Evolutionary conservation across 2,888 invertebrate species (phyloP).

Genomic region (Conomelus anceps): DNA sequence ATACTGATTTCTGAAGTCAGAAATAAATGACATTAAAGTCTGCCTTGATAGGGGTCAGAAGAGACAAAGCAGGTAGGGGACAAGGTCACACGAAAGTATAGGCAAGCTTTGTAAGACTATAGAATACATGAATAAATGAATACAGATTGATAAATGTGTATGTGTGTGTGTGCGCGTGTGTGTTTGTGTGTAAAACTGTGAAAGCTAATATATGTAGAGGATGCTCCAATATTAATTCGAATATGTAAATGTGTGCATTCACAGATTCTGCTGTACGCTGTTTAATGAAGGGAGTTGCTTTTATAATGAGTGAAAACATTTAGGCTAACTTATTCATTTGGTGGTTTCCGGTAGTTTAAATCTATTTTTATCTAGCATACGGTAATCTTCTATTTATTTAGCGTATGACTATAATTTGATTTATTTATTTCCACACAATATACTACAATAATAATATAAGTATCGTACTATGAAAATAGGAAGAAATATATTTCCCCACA

Average conservation of each 20-base stretch:
- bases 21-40: no score
- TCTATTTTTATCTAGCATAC: neutral
- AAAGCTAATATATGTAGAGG: neutral
- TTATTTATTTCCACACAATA: no score
- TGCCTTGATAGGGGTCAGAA: neutral
- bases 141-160: neutral
- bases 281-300: neutral
- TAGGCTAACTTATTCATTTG: neutral
- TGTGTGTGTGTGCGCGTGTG: no score
- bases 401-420: no score
- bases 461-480: no score
- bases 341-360: neutral
- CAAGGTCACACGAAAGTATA: neutral
- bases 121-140: neutral
- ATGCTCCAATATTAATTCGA: neutral
- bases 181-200: no score
- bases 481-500: no score
- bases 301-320: neutral
- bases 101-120: neutral
- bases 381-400: no score
- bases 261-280: neutral
- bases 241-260: neutral
- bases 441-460: no score
- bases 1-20: no score
- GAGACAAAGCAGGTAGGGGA: neutral